Conservation (phyloP, 2,888 invertebrate species). For the Pachliopta kotzebuea region DNA sequence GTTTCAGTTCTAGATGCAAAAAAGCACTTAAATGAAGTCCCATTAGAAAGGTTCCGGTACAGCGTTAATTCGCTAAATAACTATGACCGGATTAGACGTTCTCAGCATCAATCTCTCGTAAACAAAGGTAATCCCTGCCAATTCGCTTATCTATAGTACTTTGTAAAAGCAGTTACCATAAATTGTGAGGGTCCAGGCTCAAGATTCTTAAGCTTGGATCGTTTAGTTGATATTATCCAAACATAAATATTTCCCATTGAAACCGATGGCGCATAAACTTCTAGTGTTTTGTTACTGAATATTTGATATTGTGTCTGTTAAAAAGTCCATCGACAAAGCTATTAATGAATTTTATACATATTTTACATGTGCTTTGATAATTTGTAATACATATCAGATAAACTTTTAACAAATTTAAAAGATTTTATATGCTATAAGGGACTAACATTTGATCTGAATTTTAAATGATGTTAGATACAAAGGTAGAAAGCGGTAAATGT, state of each 20-base stretch:
- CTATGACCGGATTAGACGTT: conserved; percentile 6
- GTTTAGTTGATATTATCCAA: background rate
- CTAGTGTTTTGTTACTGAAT: too few relatives aligned
- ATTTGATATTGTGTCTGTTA: background rate
- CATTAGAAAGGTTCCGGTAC: background rate
- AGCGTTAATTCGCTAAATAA: conserved; percentile 7
- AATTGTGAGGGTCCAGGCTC: background rate
- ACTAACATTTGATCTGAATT: too few relatives aligned
- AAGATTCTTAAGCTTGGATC: conserved; percentile 1
- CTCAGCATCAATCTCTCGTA: conserved; percentile 9
- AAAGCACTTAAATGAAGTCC: background rate
- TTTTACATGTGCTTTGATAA: too few relatives aligned
- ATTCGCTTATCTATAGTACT: conserved; percentile 11
- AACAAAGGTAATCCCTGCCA: conserved; percentile 11
- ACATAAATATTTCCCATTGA: background rate
- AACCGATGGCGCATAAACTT: background rate
- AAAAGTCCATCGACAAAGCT: too few relatives aligned
- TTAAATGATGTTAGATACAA: too few relatives aligned
- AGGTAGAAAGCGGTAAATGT: too few relatives aligned
- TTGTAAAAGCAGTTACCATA: conserved; percentile 5
- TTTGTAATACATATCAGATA: too few relatives aligned
- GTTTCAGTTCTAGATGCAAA: background rate
- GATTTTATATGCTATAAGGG: too few relatives aligned
- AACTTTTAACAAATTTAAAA: too few relatives aligned
- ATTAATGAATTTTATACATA: too few relatives aligned